Evolutionary conservation across 2,888 invertebrate genomes (phyloP), one percentile per base, ranked within the genome.

Genomic region (Ophion costatus): DNA sequence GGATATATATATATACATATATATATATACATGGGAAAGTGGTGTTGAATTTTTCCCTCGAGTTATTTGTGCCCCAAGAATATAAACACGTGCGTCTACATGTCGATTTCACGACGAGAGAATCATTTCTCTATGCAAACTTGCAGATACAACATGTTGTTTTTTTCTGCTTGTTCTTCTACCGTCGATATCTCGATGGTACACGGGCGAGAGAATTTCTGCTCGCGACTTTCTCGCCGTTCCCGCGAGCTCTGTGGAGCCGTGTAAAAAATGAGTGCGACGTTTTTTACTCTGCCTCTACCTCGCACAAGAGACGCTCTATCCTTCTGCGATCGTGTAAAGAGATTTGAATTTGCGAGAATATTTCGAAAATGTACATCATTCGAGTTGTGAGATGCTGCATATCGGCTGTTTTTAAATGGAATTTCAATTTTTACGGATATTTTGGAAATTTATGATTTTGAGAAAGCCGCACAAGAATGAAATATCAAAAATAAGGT

Each of bases 11-110:
- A 45, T 29, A 29, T 29, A 4, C 4, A 29, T 29, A 29, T 51
- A 17, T 22, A 61, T 17, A 42, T 42, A 42, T 59, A 78, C 84
- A 84, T 84, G 84, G 82, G 84, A 84, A 84, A 82, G 51, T 66
- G 20, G 67, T 79, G 78, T 42, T 71, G 74, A 76, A 84, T 79
- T 71, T 84, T 84, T 84, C 84, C 82, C 84, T 82, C 75, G 81
- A 51, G 61, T 17, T 69, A 20, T 59, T 59, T 59, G 73, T 67
- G n/a, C 66, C 64, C 33, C 66, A 17, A 14, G 33, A 75, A 61
- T 22, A 20, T 59, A 24, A 70, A 79, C 70, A 73, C 73, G 63
- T 57, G 80, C 63, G 29, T 79, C 74, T 61, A 71, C 51, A 17
- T 17, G 51, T 73, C 61, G 84, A 75, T 84, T 75, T 71, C 79